Conservation (phyloP, 37 sponge, comb jelly and placozoan genomes). For the Halichondria panicea region DNA sequence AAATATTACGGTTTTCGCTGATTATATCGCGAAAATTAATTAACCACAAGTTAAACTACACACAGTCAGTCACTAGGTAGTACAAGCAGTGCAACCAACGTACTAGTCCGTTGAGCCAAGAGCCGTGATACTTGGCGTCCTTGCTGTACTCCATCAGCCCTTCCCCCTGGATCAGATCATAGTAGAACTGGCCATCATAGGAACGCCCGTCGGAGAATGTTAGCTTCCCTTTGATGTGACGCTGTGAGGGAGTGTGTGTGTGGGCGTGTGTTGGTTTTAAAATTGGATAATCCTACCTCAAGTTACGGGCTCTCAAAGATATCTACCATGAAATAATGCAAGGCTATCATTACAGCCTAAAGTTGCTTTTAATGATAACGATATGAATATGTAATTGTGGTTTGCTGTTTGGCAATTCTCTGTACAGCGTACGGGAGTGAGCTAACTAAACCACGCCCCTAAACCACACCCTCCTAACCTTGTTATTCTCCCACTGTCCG, state of each 20-base stretch:
- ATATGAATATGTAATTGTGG: neutral
- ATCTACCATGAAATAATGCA: too few relatives aligned
- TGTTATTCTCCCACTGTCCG: conserved; percentile 78
- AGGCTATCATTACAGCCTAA: neutral
- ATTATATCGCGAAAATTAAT: too few relatives aligned
- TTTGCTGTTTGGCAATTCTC: neutral
- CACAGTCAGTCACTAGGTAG: neutral
- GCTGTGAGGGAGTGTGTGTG: conserved; percentile 18
- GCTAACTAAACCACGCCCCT: too few relatives aligned
- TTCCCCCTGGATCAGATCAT: conserved; percentile 70
- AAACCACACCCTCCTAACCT: conserved; percentile 25
- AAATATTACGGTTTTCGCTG: too few relatives aligned
- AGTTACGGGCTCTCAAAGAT: too few relatives aligned
- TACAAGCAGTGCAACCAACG: too few relatives aligned
- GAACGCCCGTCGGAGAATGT: conserved; percentile 54
- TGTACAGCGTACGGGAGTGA: too few relatives aligned
- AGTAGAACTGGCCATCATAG: conserved; percentile 64
- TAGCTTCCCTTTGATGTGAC: conserved; percentile 67
- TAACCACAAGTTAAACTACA: neutral
- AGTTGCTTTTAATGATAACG: neutral
- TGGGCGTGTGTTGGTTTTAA: neutral
- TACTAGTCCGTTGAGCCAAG: conserved; percentile 73
- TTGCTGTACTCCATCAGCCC: conserved; percentile 80
- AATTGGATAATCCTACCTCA: neutral
- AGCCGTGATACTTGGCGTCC: conserved; percentile 74